Evolutionary conservation across 2,888 invertebrate genomes (phyloP), one percentile per base, ranked within the genome.

Genomic region (Drosophila silvestris): DNA sequence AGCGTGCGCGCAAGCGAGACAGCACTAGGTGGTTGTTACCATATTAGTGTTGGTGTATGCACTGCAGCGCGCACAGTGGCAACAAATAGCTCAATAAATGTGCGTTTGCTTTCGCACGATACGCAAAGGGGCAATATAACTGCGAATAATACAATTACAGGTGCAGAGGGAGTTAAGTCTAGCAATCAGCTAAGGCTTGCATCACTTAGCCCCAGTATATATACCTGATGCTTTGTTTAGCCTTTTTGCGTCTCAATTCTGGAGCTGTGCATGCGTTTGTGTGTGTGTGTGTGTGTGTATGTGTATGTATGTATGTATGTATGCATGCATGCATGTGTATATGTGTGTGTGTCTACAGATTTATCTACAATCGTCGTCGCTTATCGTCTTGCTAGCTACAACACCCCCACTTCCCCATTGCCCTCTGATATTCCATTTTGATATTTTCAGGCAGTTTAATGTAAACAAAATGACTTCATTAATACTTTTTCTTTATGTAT

Each of bases 61-160:
- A 87, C 68, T 87, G 80, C 88, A 85, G 74, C 63, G 74, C 65
- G 83, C 81, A 90, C 90, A 85, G 81, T 86, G 90, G 83, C 41
- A 50, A 64, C 32, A 47, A 66, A 69, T 50, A 70, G 22, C 68
- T 58, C 41, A 68, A 74, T 73, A 79, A 80, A 64, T 78, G 68
- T 68, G 68, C 60, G 58, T 68, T 74, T 77, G 66, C 62, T 74
- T 77, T 77, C 51, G 51, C 70, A 54, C 57, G 70, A 80, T 80
- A 82, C 66, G 63, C 54, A n/a, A 79, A 79, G 53, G 61, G 75
- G 77, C 62, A 59, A 77, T 68, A 66, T 71, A 77, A 72, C 62
- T 60, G 58, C 58, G 57, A 73, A 73, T 65, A 69, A 70, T 62
- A 78, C 32, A 70, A 65, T 59, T 37, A 19, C 82, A 78, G 67